Evolutionary conservation across 2,113 vertebrate species (phyloP).

Genomic region (Coturnix japonica): DNA sequence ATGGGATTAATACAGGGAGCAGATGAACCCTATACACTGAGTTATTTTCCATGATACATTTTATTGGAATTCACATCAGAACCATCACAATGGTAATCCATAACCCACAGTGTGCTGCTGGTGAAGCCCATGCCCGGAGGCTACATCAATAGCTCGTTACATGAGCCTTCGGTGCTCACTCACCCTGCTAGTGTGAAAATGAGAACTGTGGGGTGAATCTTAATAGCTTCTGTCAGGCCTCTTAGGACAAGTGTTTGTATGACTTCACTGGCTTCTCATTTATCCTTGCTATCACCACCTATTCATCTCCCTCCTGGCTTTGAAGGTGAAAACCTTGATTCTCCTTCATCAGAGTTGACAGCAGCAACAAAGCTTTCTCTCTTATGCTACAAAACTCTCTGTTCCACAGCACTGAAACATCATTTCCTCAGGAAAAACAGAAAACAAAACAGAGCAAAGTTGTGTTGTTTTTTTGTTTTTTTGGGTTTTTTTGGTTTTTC

Average conservation of each 20-base stretch:
- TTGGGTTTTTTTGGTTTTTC: too few relatives aligned
- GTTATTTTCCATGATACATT: constrained; percentile 36
- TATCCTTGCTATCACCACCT: constrained; percentile 60
- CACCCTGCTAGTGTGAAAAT: constrained; percentile 45
- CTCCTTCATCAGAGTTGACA: constrained; percentile 65
- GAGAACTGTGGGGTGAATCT: constrained; percentile 61
- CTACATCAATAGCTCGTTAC: constrained; percentile 27
- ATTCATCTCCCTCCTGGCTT: constrained; percentile 60
- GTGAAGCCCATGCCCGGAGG: not conserved
- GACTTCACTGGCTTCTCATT: constrained; percentile 62
- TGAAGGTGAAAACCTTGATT: constrained; percentile 68
- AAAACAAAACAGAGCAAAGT: not conserved
- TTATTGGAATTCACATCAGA: constrained; percentile 56
- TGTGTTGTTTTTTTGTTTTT: not conserved
- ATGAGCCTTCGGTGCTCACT: constrained; percentile 8
- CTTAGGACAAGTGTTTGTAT: constrained; percentile 52
- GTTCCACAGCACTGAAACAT: not conserved
- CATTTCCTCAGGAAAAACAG: not conserved
- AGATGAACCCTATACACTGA: not conserved
- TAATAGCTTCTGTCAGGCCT: constrained; percentile 59
- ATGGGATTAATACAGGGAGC: not conserved
- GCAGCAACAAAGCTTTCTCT: not conserved
- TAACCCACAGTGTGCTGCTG: not conserved
- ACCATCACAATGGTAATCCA: constrained; percentile 19
- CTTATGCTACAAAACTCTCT: not conserved